Base-by-base conservation (phyloP, 1,140 invertebrate genomes). In the Neodiprion virginianus region DNA sequence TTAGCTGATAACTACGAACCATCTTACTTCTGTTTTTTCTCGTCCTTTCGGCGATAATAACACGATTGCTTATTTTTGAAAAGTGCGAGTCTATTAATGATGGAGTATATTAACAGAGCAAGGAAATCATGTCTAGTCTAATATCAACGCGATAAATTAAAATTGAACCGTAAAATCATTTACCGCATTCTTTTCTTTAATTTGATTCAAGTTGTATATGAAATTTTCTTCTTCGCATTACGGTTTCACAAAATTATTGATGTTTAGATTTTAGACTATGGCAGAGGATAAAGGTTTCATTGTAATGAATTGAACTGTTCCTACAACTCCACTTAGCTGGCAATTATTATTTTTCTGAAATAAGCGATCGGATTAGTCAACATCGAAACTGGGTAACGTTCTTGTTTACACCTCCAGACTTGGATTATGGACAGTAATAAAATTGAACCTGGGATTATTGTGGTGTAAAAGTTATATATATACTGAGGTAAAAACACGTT, bases 21-120 rank as follows among this genome's bases (percentile, higher is more conserved):
- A 23, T 69, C 67, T 69, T 12, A 23, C 21, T 69, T 69, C 40
- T 69, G 40, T 69, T 47, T 11, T 23, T 47, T 47, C 17, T 69
- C 67, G 21, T 69, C 21, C 67, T 23, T 21, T 14, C 12, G 67
- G 11, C 40, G 23, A 69, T 23, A 28, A 17, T 14, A 12, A 69
- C 8, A 12, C 67, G 67, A 69, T 69, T 47, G 67, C 67, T 23
- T 14, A 69, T 47, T 69, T 47, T 61, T 17, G 11, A 61, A 61
- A 40, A 40, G 28, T 40, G 28, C 28, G 5, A 40, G 28, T 40
- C 5, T 40, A 40, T 40, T 40, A 40, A 40, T 40, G 5, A 40
- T 40, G 28, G 28, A 40, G 28, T 40, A 40, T 40, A 40, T 40
- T 40, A 40, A 40, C 28, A 40, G 28, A 40, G 28, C 28, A 40